Evolutionary conservation across 92 coral and sea anemone genomes (phyloP).

Genomic region (Scolanthus callimorphus): DNA sequence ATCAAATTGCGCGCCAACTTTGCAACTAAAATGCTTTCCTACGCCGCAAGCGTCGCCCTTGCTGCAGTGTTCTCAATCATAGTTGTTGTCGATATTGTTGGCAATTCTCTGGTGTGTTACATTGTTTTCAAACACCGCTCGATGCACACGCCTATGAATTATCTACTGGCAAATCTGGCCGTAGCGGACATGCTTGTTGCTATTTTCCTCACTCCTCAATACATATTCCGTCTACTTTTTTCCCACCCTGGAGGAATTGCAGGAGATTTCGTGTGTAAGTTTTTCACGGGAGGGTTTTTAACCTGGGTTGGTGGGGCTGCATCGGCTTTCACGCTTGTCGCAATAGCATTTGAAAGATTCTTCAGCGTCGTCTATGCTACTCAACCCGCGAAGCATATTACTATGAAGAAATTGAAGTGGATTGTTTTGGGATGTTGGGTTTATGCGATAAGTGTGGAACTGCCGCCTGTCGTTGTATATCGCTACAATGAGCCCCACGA

Average conservation of each 20-base stretch:
- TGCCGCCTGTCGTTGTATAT: slow-evolving; percentile 6
- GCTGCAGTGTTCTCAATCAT: slow-evolving; percentile 1
- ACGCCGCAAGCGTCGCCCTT: not conserved
- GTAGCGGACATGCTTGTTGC: slow-evolving; percentile 14
- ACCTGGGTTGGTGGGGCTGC: slow-evolving; percentile 20
- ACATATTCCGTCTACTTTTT: slow-evolving; percentile 13
- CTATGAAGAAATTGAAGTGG: slow-evolving; percentile 1
- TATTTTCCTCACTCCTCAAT: slow-evolving; percentile 19
- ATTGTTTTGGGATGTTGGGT: slow-evolving; percentile 8
- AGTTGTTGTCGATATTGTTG: slow-evolving; percentile 4
- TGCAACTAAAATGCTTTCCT: slow-evolving; percentile 1
- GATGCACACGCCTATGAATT: slow-evolving; percentile 19
- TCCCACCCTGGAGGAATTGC: slow-evolving; percentile 8
- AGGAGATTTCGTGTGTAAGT: slow-evolving; percentile 13
- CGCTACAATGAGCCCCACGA: slow-evolving; percentile 2
- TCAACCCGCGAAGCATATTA: no score
- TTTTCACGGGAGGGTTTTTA: slow-evolving; percentile 18
- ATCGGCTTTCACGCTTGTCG: slow-evolving; percentile 14
- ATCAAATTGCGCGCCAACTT: no score
- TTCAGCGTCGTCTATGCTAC: not conserved
- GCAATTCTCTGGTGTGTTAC: slow-evolving; percentile 9
- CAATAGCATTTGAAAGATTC: slow-evolving; percentile 11
- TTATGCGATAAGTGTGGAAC: slow-evolving; percentile 10
- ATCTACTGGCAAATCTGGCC: slow-evolving; percentile 12
- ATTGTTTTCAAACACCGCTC: slow-evolving; percentile 2